Evolutionary conservation across 1,140 invertebrate species (phyloP).

Genomic region (Ceratosolen fusciceps): DNA sequence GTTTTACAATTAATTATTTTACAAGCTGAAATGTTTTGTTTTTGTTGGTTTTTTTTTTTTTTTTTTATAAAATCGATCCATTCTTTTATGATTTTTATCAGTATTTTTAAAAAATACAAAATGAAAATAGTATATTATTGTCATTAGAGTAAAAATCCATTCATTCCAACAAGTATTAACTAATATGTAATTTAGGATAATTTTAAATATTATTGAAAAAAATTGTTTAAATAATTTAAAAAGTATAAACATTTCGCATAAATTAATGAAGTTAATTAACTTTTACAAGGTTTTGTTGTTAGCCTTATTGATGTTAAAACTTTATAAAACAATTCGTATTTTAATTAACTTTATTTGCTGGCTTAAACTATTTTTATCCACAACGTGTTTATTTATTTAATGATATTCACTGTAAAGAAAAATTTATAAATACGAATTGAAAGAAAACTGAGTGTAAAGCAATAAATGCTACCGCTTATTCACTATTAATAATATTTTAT

Average conservation of each 20-base stretch:
- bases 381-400: slow-evolving; percentile 32
- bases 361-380: slow-evolving; percentile 10
- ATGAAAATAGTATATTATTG: no score
- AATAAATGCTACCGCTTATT: not conserved
- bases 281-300: slow-evolving; percentile 23
- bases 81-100: slow-evolving; percentile 7
- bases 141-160: slow-evolving; percentile 10
- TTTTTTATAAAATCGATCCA: slow-evolving; percentile 6
- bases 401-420: slow-evolving; percentile 11
- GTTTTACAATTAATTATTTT: no score
- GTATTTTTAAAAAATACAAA: no score
- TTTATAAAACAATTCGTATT: slow-evolving; percentile 20
- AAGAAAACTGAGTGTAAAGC: not conserved
- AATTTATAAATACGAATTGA: no score
- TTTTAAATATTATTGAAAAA: not conserved
- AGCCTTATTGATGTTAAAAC: slow-evolving; percentile 29
- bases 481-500: not conserved
- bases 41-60: no score
- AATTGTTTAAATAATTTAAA: slow-evolving; percentile 5
- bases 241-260: not conserved
- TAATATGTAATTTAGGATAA: not conserved
- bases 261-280: not conserved
- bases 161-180: slow-evolving; percentile 1
- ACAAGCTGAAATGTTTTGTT: no score
- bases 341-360: not conserved